A percentile compares a stretch with the other conserved stretches of the same genome.
phyloP scores from a whole-genome alignment of 2,888 invertebrate genomes.

The Chaitophorus viminalis region DNA sequence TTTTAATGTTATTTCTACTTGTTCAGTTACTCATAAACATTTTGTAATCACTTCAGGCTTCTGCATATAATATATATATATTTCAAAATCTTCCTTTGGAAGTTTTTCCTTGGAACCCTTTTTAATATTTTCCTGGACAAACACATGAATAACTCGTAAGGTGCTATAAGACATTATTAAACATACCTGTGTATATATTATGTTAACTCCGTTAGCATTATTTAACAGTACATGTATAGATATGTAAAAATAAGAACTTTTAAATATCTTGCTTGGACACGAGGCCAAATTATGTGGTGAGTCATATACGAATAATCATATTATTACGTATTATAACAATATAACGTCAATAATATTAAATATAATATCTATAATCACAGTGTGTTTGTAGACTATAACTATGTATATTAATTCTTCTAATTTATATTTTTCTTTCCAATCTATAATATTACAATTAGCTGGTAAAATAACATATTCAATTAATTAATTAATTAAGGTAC shows the following conservation, averaged over 20 bases:
- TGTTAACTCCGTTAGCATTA: background rate
- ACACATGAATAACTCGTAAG: background rate
- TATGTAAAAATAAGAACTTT: conserved; percentile 12
- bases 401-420: too few species aligned
- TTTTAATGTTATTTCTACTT: background rate
- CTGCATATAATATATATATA: background rate
- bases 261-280: conserved; percentile 8
- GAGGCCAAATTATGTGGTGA: conserved; percentile 15
- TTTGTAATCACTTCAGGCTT: background rate
- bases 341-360: too few species aligned
- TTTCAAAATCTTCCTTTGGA: background rate
- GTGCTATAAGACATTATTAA: background rate
- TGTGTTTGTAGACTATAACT: too few species aligned
- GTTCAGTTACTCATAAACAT: background rate
- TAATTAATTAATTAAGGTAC: too few species aligned
- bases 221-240: conserved; percentile 1
- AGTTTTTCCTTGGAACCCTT: background rate
- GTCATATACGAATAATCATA: background rate
- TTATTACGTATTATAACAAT: too few species aligned
- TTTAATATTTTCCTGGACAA: background rate
- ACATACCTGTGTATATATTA: too few species aligned
- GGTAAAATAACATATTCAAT: too few species aligned
- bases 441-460: too few species aligned
- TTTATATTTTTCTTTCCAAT: too few species aligned
- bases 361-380: background rate